phyloP scores from a whole-genome alignment of 1,140 invertebrate genomes.

The Drosophila punjabiensis region DNA sequence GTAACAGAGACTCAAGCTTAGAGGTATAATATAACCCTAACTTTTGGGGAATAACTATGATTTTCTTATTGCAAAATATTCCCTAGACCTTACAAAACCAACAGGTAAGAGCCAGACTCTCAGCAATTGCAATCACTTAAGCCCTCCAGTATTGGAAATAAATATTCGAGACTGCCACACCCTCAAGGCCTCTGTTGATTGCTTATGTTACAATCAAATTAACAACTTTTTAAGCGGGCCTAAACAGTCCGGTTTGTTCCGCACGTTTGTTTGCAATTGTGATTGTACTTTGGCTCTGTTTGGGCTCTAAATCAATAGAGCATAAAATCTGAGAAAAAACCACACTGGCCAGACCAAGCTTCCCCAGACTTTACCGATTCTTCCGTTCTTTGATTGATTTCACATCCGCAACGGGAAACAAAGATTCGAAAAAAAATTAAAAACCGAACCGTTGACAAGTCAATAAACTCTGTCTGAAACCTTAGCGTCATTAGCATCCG shows the following conservation, averaged over 20 bases:
- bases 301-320: slow-evolving; percentile 50
- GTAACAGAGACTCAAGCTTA: slow-evolving; percentile 15
- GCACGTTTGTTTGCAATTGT: slow-evolving; percentile 30
- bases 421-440: background rate
- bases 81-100: background rate
- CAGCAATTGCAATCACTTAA: slow-evolving; percentile 4
- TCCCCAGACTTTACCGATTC: slow-evolving; percentile 6
- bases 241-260: slow-evolving; percentile 37
- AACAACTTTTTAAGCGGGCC: slow-evolving; percentile 46
- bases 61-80: background rate
- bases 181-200: slow-evolving; percentile 42
- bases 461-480: slow-evolving; percentile 48
- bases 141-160: background rate
- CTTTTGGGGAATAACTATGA: background rate
- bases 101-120: background rate
- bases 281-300: slow-evolving; percentile 30
- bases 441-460: slow-evolving; percentile 38
- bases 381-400: slow-evolving; percentile 56
- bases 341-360: slow-evolving; percentile 21
- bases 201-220: slow-evolving; percentile 54
- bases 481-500: slow-evolving; percentile 46
- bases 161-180: slow-evolving; percentile 27
- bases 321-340: slow-evolving; percentile 53
- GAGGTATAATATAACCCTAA: background rate
- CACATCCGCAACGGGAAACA: slow-evolving; percentile 51